Base-by-base conservation (phyloP, 53 echinoderm and acorn worm genomes). In the Stichopus horrens region DNA sequence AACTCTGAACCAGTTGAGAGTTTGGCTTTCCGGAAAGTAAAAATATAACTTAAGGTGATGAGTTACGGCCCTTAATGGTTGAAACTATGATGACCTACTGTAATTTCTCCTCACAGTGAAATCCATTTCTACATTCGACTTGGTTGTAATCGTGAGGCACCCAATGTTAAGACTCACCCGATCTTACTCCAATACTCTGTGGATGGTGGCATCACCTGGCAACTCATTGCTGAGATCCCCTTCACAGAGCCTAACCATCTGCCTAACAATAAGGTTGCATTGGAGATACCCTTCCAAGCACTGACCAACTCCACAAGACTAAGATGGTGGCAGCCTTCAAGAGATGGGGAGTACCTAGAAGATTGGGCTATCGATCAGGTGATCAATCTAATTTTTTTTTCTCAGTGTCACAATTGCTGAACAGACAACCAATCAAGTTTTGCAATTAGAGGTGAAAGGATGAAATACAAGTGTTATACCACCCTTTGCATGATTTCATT, bases 311-410 rank as follows among this genome's bases (percentile, higher is more conserved):
- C 95, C 9, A 94, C 97, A 4, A 88, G 95, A 74, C 71, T 97
- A 23, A 54, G 97, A 54, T 97, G 97, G 97, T 97, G 97, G 97
- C 97, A 97, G 86, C 95, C 97, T 5, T 97, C 97, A 52, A 81
- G 89, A 56, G 76, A 91, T 57, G 97, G 97, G 51, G 86, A 77
- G 6, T 97, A 94, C 90, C 54, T 86, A 7, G 92, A 97, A 56
- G 94, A 93, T 37, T 97, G 97, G 97, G 97, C 97, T 21, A 95
- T 97, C 84, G 97, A 97, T 95, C 97, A 97, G 97, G 97, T 97
- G 13, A 4, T 66, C 77, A 23, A 21, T 37, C 23, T 85, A 23
- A 21, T 37, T 85, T 16, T 57, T 57, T 37, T 37, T 37, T 37
- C 37, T 16, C 55, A 58, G 56, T 37, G 37, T 37, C 37, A 37